phyloP scores from a whole-genome alignment of 1,140 invertebrate genomes.

The Trachymyrmex septentrionalis region DNA sequence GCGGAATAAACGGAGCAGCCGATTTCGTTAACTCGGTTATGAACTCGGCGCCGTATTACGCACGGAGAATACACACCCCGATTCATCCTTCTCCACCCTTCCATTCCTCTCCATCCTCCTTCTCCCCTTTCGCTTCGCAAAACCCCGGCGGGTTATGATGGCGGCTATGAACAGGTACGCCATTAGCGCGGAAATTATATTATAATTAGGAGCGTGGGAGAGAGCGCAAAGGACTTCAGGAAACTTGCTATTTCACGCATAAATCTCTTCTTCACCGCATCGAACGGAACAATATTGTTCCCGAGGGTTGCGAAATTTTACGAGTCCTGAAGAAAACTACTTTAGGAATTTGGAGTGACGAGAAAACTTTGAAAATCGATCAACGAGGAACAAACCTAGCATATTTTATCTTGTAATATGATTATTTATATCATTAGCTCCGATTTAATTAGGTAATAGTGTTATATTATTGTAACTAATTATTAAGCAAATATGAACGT shows the following conservation, averaged over 20 bases:
- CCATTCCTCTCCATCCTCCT: not conserved
- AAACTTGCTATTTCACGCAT: conserved; percentile 1
- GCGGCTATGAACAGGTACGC: conserved; percentile 79
- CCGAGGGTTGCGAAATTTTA: not conserved
- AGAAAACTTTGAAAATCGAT: not conserved
- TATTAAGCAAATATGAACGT: not conserved
- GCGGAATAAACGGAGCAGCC: conserved; percentile 68
- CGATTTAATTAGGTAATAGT: not conserved
- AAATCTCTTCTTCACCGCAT: conserved; percentile 11
- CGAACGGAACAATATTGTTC: not conserved
- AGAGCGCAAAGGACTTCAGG: not conserved
- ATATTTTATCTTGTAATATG: not conserved
- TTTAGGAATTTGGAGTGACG: not conserved
- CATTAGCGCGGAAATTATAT: conserved; percentile 66
- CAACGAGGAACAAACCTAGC: not conserved
- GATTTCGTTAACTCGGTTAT: conserved; percentile 85
- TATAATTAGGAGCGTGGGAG: conserved; percentile 51
- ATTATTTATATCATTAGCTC: not conserved
- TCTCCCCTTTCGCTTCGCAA: not conserved
- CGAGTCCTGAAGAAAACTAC: not conserved
- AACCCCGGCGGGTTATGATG: conserved; percentile 77
- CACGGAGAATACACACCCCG: conserved; percentile 65
- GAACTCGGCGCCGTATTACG: conserved; percentile 83
- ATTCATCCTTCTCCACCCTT: conserved; percentile 37
- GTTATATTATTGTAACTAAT: not conserved